These are phyloP conservation scores for Paramuricea clavata DNA, from an alignment of 92 coral and sea anemone species.

Conservation along the genomic window DNA sequence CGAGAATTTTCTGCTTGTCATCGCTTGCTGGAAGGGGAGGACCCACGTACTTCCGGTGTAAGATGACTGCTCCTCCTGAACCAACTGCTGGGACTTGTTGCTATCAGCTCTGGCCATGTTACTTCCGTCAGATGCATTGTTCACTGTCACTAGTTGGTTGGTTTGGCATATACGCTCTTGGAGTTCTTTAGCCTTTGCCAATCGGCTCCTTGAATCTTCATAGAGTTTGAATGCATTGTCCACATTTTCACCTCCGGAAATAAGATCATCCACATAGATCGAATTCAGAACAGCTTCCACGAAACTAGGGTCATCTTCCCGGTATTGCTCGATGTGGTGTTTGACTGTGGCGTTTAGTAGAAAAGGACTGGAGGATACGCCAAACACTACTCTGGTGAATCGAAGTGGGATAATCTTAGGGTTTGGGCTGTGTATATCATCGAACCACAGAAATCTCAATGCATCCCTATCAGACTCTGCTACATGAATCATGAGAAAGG, in stretches of 20 bases:
- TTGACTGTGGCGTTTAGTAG: slow-evolving; percentile 48
- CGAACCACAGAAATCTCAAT: slow-evolving; percentile 29
- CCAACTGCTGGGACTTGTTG: background rate
- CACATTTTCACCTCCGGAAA: slow-evolving; percentile 34
- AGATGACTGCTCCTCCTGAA: slow-evolving; percentile 43
- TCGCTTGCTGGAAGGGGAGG: slow-evolving; percentile 16
- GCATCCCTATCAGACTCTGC: slow-evolving; percentile 65
- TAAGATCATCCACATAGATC: slow-evolving; percentile 33
- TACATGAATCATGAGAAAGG: slow-evolving; percentile 57
- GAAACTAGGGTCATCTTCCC: slow-evolving; percentile 25
- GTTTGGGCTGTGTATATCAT: slow-evolving; percentile 15
- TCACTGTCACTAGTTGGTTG: background rate
- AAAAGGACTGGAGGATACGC: slow-evolving; percentile 43
- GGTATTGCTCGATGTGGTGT: slow-evolving; percentile 53
- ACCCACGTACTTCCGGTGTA: slow-evolving; percentile 48
- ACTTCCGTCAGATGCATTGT: background rate
- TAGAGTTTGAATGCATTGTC: slow-evolving; percentile 50
- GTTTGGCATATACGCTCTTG: slow-evolving; percentile 32
- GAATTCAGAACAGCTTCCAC: slow-evolving; percentile 15
- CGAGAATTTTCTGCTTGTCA: slow-evolving; percentile 1
- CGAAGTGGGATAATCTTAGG: slow-evolving; percentile 27
- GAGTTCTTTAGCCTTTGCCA: slow-evolving; percentile 52
- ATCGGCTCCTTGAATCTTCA: slow-evolving; percentile 44
- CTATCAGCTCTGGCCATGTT: too few relatives aligned
- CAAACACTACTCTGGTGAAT: slow-evolving; percentile 33